phyloP scores from a whole-genome alignment of 2,888 invertebrate species.

The Andrena fulva region DNA sequence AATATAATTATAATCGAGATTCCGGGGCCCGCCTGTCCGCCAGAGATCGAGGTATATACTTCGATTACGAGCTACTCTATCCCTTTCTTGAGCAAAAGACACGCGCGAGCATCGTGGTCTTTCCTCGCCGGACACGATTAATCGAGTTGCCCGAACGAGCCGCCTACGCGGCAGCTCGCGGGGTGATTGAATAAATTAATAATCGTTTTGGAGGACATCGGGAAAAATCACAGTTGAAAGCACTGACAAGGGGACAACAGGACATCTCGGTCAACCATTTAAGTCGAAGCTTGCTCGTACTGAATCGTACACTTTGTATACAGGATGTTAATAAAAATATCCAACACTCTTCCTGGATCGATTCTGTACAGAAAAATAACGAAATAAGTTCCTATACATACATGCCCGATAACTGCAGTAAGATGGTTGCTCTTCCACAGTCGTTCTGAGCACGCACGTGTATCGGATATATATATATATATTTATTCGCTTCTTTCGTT shows the following conservation, averaged over 20 bases:
- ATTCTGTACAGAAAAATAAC: no score
- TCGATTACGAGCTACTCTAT: constrained; percentile 28
- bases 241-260: constrained; percentile 25
- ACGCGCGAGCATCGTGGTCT: constrained; percentile 39
- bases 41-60: constrained; percentile 33
- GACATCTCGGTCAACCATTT: constrained; percentile 1
- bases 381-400: no score
- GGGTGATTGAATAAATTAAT: constrained; percentile 41
- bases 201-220: constrained; percentile 37
- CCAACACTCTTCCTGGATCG: no score
- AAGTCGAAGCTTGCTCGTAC: background rate
- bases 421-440: no score
- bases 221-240: constrained; percentile 65
- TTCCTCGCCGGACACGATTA: constrained; percentile 31
- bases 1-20: constrained; percentile 31
- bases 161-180: background rate
- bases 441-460: no score
- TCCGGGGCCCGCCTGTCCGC: constrained; percentile 1
- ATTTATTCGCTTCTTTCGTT: no score
- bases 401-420: no score
- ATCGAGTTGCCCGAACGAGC: background rate
- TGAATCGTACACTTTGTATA: background rate
- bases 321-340: no score
- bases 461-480: no score
- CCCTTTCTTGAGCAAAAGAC: constrained; percentile 55